A percentile compares a stretch with the other conserved stretches of the same genome.
phyloP scores from a whole-genome alignment of 1,140 invertebrate species.

The Daktulosphaira vitifoliae region DNA sequence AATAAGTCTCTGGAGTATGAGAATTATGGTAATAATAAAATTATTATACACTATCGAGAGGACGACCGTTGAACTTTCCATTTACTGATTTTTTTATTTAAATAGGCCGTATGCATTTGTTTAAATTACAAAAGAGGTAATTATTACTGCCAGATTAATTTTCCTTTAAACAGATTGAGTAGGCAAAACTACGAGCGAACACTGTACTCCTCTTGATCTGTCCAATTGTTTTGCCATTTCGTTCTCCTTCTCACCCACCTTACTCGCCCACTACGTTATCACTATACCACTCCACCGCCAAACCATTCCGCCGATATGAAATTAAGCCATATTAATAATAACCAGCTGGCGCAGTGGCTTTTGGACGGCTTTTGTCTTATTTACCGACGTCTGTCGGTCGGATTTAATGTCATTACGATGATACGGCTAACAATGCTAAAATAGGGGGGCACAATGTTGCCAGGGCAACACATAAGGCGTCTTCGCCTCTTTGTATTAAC shows the following conservation, averaged over 20 bases:
- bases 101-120: neutral
- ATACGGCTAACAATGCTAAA: constrained; percentile 22
- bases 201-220: neutral
- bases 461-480: constrained; percentile 19
- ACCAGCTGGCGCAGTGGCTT: constrained; percentile 28
- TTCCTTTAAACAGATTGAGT: too few species aligned
- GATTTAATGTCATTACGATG: constrained; percentile 33
- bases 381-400: constrained; percentile 32
- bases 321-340: constrained; percentile 33
- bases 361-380: constrained; percentile 29
- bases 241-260: neutral
- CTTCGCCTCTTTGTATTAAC: neutral
- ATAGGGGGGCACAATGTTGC: constrained; percentile 10
- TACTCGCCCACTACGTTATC: neutral
- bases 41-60: neutral
- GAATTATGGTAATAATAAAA: constrained; percentile 2
- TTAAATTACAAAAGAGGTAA: constrained; percentile 15
- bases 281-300: neutral
- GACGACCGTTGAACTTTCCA: neutral
- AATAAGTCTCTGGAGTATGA: neutral
- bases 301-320: constrained; percentile 25
- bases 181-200: too few species aligned
- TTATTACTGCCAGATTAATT: constrained; percentile 18
- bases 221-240: constrained; percentile 30
- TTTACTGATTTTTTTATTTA: neutral